Base-by-base conservation (phyloP, 1,140 invertebrate genomes). In the Drosophila subpulchrella region DNA sequence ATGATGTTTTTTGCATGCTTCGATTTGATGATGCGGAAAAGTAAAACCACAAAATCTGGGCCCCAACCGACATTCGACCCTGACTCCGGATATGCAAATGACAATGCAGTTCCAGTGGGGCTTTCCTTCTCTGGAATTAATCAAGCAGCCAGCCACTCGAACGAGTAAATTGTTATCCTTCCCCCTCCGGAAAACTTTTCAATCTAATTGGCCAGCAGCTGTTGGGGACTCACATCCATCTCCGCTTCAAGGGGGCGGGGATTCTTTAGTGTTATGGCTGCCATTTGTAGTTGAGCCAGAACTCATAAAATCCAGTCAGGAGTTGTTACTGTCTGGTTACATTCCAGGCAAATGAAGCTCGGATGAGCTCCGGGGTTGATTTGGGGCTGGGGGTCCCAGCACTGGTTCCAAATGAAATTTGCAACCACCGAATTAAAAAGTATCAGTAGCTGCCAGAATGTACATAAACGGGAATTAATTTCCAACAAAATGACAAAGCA, bases 21-120 rank as follows among this genome's bases (percentile, higher is more conserved):
- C 78, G 75, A 86, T 86, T 86, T 82, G 83, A 86, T 86, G 83
- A 74, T 81, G 83, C 80, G 82, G 83, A 86, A 86, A 86, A 86
- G 83, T 86, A 78, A 86, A 75, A 81, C 83, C 83, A 82, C 82
- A 86, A 81, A 65, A 71, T 71, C 67, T 70, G 67, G 20, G 34
- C 50, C 17, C 55, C 75, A 68, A 55, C 47, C 15, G 34, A 42
- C 30, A 32, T 27, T 71, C 17, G 24, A 44, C 42, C 42, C 65
- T 56, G 51, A 17, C 47, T 68, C 36, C 10, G 42, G 70, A 82
- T 86, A 86, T 86, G 82, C 83, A 86, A 86, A 86, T 86, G 82
- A 82, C 82, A 86, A 63, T 82, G 82, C 82, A 86, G 60, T 62
- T 78, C 44, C 48, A 17, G 32, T 15, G 30, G 34, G 39, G 53